Conservation (phyloP, 2,888 invertebrate species). For the Drosophila siamana region DNA sequence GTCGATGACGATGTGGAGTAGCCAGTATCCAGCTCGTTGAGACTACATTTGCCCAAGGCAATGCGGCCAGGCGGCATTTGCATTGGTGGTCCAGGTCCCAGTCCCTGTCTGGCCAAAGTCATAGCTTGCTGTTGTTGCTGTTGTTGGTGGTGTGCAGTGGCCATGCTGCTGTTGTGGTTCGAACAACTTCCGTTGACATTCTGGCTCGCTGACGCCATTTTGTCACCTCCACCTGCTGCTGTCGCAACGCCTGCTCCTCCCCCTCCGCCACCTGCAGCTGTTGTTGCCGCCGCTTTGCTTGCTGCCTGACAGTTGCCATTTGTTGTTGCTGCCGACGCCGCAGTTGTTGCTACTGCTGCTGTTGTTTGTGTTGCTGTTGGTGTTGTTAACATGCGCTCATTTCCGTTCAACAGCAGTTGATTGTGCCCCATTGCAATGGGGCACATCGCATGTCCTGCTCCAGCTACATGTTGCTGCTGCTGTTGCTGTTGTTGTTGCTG, state of each 20-base stretch:
- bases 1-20: slow-evolving; percentile 42
- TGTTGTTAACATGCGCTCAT: slow-evolving; percentile 85
- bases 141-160: slow-evolving; percentile 43
- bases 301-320: slow-evolving; percentile 1
- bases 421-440: slow-evolving; percentile 72
- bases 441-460: slow-evolving; percentile 47
- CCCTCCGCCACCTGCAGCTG: slow-evolving; percentile 38
- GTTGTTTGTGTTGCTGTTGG: slow-evolving; percentile 75
- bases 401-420: slow-evolving; percentile 84
- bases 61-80: slow-evolving; percentile 59
- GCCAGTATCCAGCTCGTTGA: slow-evolving; percentile 68
- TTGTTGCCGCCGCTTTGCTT: slow-evolving; percentile 39
- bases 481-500: slow-evolving; percentile 59
- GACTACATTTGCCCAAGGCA: slow-evolving; percentile 79
- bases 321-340: slow-evolving; percentile 55
- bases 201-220: slow-evolving; percentile 75
- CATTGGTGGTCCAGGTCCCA: slow-evolving; percentile 57
- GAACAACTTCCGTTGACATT: slow-evolving; percentile 78
- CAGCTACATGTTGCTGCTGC: slow-evolving; percentile 54
- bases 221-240: slow-evolving; percentile 56
- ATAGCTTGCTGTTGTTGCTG: slow-evolving; percentile 47
- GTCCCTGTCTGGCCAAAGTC: slow-evolving; percentile 50
- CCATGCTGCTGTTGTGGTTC: slow-evolving; percentile 73
- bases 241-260: slow-evolving; percentile 24
- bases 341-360: slow-evolving; percentile 65